phyloP scores from a whole-genome alignment of 1,140 invertebrate species.

The Formica selysi region DNA sequence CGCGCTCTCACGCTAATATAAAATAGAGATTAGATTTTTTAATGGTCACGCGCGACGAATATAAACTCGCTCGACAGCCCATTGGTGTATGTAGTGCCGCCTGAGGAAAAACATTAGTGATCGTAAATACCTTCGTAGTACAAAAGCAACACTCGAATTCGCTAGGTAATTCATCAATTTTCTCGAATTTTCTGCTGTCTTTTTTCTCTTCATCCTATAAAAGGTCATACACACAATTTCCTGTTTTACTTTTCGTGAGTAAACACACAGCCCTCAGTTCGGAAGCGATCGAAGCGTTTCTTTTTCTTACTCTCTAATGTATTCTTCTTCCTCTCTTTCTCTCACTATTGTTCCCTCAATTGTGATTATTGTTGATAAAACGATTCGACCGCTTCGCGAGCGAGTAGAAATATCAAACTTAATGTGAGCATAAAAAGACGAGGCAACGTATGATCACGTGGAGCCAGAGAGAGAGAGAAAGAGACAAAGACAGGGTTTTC shows the following conservation, averaged over 20 bases:
- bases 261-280: constrained; percentile 38
- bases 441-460: constrained; percentile 66
- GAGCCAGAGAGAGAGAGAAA: constrained; percentile 63
- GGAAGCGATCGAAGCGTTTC: constrained; percentile 74
- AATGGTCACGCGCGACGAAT: not conserved
- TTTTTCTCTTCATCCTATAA: constrained; percentile 90
- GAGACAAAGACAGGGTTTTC: not conserved
- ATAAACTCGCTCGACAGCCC: constrained; percentile 65
- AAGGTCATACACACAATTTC: constrained; percentile 83
- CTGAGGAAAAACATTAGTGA: constrained; percentile 73
- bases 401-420: constrained; percentile 64
- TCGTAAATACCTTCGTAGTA: constrained; percentile 94
- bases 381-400: constrained; percentile 73
- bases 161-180: constrained; percentile 93
- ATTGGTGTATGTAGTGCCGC: constrained; percentile 77
- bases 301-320: not conserved
- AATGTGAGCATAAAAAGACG: constrained; percentile 46
- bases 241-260: constrained; percentile 69
- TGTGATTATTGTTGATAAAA: constrained; percentile 37
- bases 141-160: constrained; percentile 98
- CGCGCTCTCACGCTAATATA: not conserved
- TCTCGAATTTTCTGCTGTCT: constrained; percentile 90
- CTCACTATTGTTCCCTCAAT: not conserved
- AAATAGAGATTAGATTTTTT: not conserved
- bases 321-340: constrained; percentile 1